These are phyloP conservation scores for Anarrhichthys ocellatus DNA, from an alignment of 2,113 vertebrate genomes.

Conservation along the genomic window DNA sequence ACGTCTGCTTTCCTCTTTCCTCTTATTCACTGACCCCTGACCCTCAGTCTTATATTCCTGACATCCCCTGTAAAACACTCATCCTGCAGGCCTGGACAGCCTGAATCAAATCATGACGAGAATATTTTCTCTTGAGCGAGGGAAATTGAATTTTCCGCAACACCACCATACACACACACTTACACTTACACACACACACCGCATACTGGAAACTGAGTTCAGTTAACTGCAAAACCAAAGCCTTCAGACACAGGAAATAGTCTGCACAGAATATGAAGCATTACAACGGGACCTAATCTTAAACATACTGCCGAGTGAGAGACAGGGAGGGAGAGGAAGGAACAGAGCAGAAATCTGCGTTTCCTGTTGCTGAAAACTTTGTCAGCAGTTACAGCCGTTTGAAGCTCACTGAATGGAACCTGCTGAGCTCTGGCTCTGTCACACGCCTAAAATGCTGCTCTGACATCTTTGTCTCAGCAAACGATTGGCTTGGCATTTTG, in stretches of 20 bases:
- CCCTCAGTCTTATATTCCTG: constrained; percentile 7
- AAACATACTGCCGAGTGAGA: constrained; percentile 59
- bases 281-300: constrained; percentile 60
- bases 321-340: constrained; percentile 73
- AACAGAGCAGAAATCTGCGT: constrained; percentile 58
- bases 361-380: constrained; percentile 82
- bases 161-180: not conserved
- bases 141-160: constrained; percentile 48
- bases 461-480: constrained; percentile 61
- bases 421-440: constrained; percentile 55
- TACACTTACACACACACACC: constrained; percentile 11
- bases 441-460: constrained; percentile 41
- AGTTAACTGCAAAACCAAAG: constrained; percentile 44
- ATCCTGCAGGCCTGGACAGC: not conserved
- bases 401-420: constrained; percentile 58
- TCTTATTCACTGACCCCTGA: not conserved
- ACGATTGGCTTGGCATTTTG: constrained; percentile 46
- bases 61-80: constrained; percentile 2
- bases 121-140: constrained; percentile 33
- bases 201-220: constrained; percentile 16
- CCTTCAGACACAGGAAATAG: constrained; percentile 60
- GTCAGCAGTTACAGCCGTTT: constrained; percentile 70
- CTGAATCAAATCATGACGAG: constrained; percentile 57
- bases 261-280: constrained; percentile 53
- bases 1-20: constrained; percentile 19